Base-by-base conservation (phyloP, 2,888 invertebrate species). In the Empis stercorea region DNA sequence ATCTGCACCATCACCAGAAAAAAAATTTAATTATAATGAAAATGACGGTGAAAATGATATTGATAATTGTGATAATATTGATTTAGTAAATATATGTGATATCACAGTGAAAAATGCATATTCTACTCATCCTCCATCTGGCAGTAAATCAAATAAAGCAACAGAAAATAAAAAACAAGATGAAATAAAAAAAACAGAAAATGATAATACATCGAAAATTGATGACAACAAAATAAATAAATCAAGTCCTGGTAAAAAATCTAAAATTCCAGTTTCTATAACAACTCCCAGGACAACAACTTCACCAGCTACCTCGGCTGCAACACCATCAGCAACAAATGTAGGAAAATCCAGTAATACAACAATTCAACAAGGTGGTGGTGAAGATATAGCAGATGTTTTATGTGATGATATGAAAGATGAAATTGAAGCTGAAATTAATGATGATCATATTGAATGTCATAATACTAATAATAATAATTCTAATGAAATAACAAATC, bases 301-400 rank as follows among this genome's bases (percentile, higher is more conserved):
- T 20, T 40, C 46, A 9, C 46, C 50, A 41, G 48, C 38, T 13
- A 52, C 27, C 7, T 13, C 34, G 11, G 43, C 45, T 6, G 16
- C 45, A 5, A 50, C 41, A 10, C 46, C 52, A 6, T 52, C 54
- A 10, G 47, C 48, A n/a, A 56, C 51, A 50, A 58, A 55, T 44
- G 54, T 55, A 6, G 5, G 7, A 27, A 27, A 27, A 27, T 13
- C 17, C 3, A 38, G 13, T 13, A 49, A 46, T 46, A 43, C 32
- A 14, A 56, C 61, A 10, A 64, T 64, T 46, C 66, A 68, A 47
- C 67, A 66, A 11, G 68, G 68, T 13, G 68, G 68, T 3, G 68
- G 68, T n/a, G 68, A 68, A 54, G 68, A 61, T 36, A 67, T 66
- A 37, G 68, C 68, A n/a, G 65, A 64, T 32, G 54, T 68, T 16